These are phyloP conservation scores for Quadriops clusia DNA, from an alignment of 2,888 invertebrate species.

Conservation along the genomic window DNA sequence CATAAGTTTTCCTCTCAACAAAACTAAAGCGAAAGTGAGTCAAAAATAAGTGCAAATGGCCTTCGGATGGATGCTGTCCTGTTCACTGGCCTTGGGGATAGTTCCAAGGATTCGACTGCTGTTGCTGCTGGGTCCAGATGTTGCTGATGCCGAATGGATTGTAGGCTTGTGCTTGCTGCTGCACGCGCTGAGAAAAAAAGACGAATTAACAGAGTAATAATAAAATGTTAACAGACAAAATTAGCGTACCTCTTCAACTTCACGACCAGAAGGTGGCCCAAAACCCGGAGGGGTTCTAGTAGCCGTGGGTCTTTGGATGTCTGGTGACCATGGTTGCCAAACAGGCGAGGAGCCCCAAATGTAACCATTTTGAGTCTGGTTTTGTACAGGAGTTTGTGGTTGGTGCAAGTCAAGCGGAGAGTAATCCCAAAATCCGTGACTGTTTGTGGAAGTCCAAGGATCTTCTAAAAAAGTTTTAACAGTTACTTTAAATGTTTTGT, in stretches of 20 bases:
- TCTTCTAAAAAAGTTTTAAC: too few relatives aligned
- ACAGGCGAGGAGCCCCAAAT: constrained; percentile 35
- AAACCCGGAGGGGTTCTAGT: constrained; percentile 35
- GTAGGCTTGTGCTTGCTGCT: constrained; percentile 25
- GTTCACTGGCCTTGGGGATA: constrained; percentile 23
- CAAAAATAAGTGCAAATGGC: constrained; percentile 24
- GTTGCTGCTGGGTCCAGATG: constrained; percentile 33
- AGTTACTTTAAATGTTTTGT: too few relatives aligned
- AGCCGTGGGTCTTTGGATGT: constrained; percentile 27
- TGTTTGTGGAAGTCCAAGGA: too few relatives aligned
- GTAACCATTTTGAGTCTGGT: constrained; percentile 24
- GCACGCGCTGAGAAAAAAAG: constrained; percentile 7
- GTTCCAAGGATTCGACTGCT: constrained; percentile 33
- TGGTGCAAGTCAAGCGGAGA: too few relatives aligned
- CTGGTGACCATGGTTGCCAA: constrained; percentile 33
- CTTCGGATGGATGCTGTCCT: constrained; percentile 7
- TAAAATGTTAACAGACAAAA: not conserved
- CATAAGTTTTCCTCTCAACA: constrained; percentile 10
- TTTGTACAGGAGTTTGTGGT: constrained; percentile 21
- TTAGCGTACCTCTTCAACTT: constrained; percentile 18
- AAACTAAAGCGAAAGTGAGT: constrained; percentile 15
- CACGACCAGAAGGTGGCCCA: constrained; percentile 21
- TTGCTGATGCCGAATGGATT: constrained; percentile 34
- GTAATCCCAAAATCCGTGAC: too few relatives aligned
- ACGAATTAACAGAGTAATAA: not conserved